A percentile compares a stretch with the other conserved stretches of the same genome.
These are phyloP conservation scores for Euglossa dilemma DNA, from an alignment of 1,140 invertebrate genomes.

Conservation along the genomic window DNA sequence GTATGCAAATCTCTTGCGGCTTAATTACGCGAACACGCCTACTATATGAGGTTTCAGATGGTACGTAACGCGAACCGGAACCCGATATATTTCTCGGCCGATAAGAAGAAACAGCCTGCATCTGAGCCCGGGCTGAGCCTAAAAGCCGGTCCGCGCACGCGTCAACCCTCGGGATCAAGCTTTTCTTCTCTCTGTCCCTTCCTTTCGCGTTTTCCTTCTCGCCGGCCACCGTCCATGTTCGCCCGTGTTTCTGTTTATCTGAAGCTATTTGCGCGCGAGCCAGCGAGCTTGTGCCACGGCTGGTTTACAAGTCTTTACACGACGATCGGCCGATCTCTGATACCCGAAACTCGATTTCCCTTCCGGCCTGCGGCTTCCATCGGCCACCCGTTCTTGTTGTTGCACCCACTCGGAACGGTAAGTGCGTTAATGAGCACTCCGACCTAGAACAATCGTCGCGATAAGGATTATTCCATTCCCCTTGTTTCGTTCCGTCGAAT, in stretches of 20 bases:
- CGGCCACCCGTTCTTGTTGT: neutral
- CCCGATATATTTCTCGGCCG: conserved; percentile 74
- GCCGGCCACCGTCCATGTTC: too few relatives aligned
- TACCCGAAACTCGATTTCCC: conserved; percentile 41
- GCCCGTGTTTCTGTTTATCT: conserved; percentile 29
- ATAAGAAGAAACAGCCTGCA: conserved; percentile 72
- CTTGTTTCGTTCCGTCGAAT: too few relatives aligned
- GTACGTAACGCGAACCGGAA: conserved; percentile 78
- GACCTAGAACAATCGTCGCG: neutral
- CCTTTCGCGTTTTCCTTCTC: neutral
- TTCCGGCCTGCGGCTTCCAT: conserved; percentile 18
- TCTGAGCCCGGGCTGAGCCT: conserved; percentile 14
- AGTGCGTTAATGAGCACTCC: neutral
- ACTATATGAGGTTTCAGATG: conserved; percentile 74
- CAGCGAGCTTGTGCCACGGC: conserved; percentile 1
- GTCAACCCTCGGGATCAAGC: neutral
- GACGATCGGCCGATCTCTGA: conserved; percentile 37
- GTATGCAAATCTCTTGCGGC: conserved; percentile 81
- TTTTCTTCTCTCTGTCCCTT: neutral
- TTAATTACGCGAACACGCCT: conserved; percentile 81
- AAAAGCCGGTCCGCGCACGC: conserved; percentile 12
- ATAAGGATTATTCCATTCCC: too few relatives aligned
- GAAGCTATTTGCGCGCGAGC: neutral
- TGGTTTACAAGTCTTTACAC: conserved; percentile 59
- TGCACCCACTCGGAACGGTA: neutral